Percentiles rank a stretch among this genome's conserved stretches.
phyloP scores from a whole-genome alignment of 2,888 invertebrate species.

The Invenusta paracnida region DNA sequence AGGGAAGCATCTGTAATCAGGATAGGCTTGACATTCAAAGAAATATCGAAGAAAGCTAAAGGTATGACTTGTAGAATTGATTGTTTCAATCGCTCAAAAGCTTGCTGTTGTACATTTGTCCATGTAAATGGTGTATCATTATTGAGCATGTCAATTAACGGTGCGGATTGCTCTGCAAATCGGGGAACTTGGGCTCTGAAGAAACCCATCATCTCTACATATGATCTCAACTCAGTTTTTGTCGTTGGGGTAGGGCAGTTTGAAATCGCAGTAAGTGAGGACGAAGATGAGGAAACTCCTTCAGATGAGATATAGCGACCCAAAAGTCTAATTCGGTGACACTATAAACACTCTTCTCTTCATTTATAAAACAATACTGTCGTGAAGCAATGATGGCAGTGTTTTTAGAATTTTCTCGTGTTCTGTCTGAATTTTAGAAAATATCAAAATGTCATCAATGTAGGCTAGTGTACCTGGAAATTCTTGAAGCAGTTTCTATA shows the following conservation, averaged over 20 bases:
- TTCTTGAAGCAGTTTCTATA: neutral
- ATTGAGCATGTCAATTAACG: no score
- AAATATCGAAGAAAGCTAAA: no score
- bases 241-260: neutral
- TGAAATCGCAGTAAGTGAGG: neutral
- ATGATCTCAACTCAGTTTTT: neutral
- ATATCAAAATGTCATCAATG: slow-evolving; percentile 33
- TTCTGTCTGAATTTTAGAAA: neutral
- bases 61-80: no score
- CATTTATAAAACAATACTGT: slow-evolving; percentile 10
- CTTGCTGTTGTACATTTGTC: no score
- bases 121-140: no score
- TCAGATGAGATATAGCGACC: slow-evolving; percentile 10
- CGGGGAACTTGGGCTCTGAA: no score
- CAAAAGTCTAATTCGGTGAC: slow-evolving; percentile 34
- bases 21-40: neutral
- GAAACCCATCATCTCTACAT: slow-evolving; percentile 24
- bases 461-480: neutral
- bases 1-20: slow-evolving; percentile 25
- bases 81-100: no score
- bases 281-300: slow-evolving; percentile 1
- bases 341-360: neutral
- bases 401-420: neutral
- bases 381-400: neutral
- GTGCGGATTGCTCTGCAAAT: no score